Evolutionary conservation across 2,797 vertebrate species (phyloP), one percentile per base, ranked within the genome.

Genomic region (Microctenopoma steveboyesi): DNA sequence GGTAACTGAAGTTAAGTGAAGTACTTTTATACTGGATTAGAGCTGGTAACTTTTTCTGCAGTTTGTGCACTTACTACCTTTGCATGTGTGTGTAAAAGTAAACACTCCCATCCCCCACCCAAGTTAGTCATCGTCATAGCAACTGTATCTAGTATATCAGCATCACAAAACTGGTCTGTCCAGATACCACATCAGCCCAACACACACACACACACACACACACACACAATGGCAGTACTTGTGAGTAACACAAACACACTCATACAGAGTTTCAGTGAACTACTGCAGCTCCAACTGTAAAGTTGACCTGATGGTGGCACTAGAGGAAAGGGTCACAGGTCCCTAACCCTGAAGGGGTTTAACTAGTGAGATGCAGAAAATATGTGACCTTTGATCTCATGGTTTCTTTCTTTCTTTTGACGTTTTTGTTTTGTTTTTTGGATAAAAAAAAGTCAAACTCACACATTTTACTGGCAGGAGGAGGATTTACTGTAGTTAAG

Each of bases 131-230:
- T 76, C 0, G 52, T 64, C 74, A 73, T 73, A 74, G 55, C 61
- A 63, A 78, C 79, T n/a, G 74, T 76, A 80, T 75, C 79, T 78
- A 30, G 56, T 14, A 45, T 51, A 76, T 80, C 79, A 83, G 72
- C 84, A 83, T 88, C 83, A 74, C 76, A 81, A 77, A 85, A 86
- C 87, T 67, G 80, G 82, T 82, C 58, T 8, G 59, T 80, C 76
- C 65, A 68, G 79, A 79, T 66, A 53, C 64, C 56, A 52, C 62
- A 64, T 78, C 58, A 65, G 56, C 42, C 47, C 22, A 1, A 37
- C 53, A 60, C 55, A 60, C 70, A 42, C 63, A 64, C 46, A 64
- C 45, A 39, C 27, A 42, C 59, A 64, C 59, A 59, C 65, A 5
- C 43, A n/a, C 15, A 45, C 43, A 45, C 8, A 45, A 45, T 45